phyloP scores from a whole-genome alignment of 2,113 vertebrate genomes.

The Gambusia holbrooki region DNA sequence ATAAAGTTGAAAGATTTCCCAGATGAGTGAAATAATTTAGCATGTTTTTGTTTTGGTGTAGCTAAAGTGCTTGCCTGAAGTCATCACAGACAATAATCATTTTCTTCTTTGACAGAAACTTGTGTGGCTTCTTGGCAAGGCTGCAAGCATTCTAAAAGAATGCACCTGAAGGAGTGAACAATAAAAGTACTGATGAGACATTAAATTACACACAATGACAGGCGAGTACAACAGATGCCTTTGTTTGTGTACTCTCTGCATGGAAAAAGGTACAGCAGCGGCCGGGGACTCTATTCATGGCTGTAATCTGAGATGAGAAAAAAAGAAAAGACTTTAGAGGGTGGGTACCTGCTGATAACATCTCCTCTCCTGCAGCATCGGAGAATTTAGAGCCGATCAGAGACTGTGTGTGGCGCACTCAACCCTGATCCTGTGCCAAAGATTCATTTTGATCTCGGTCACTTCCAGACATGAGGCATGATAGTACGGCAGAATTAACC shows the following conservation, averaged over 20 bases:
- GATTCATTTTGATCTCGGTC: conserved; percentile 63
- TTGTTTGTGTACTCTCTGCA: conserved; percentile 67
- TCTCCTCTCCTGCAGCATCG: conserved; percentile 67
- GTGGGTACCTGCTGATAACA: conserved; percentile 70
- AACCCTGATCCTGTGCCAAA: conserved; percentile 54
- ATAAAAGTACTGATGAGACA: conserved; percentile 76
- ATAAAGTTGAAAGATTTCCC: neutral
- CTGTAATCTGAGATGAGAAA: conserved; percentile 59
- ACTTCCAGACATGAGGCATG: conserved; percentile 51
- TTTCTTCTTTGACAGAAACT: conserved; percentile 53
- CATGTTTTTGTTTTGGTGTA: neutral
- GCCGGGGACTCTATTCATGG: conserved; percentile 42
- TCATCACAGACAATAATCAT: conserved; percentile 26
- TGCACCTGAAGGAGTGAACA: conserved; percentile 77
- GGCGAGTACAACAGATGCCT: conserved; percentile 70
- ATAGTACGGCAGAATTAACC: conserved; percentile 44
- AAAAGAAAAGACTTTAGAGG: conserved; percentile 54
- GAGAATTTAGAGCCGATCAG: conserved; percentile 61
- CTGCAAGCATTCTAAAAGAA: conserved; percentile 75
- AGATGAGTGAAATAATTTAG: neutral
- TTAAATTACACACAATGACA: conserved; percentile 62
- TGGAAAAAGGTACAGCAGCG: conserved; percentile 4
- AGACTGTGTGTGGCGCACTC: conserved; percentile 68
- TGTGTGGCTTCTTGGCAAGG: conserved; percentile 60
- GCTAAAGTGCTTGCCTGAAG: neutral